Base-by-base conservation (phyloP, 2,797 vertebrate species). In the Arctocebus calabarensis region DNA sequence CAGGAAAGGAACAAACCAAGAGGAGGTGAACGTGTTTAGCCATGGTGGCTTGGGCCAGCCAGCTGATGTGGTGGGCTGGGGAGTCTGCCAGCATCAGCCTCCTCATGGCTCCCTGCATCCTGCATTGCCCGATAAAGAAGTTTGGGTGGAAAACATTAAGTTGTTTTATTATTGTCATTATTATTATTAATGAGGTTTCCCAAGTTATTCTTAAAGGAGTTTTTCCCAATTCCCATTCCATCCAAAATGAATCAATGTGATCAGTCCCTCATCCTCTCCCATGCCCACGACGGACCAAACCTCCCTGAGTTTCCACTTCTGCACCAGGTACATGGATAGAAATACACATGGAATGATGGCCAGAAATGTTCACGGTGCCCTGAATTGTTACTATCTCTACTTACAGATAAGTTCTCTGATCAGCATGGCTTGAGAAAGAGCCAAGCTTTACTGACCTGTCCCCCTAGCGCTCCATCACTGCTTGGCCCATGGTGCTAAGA, bases 381-480 rank as follows among this genome's bases (percentile, higher is more conserved):
- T 66, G 0, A 0, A 16, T 22, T 1, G 7, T 64, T 52, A 45
- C 45, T 5, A 0, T 57, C 59, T 66, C 1, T 11, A 34, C 1
- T 7, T 48, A 82, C 20, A n/a, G 64, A 61, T 22, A 9, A 62
- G 12, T 59, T 20, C 9, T 25, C 32, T 45, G 29, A 29, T 0
- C 12, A 25, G 2, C 17, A 1, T 1, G 32, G 16, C 57, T 66
- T 73, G n/a, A 61, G 37, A 79, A 66, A 37, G 1, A 66, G 34
- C 1, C 9, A 48, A 66, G 71, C 22, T 83, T 64, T n/a, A 4
- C 70, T 0, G 4, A 5, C 27, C 23, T 25, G 2, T 11, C 1
- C 0, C 0, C 5, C 17, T 7, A 0, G n/a, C 27, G 20, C 59
- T 14, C 17, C 25, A 6, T 2, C 3, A 29, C 11, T 5, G 1